Evolutionary conservation across 2,113 vertebrate species (phyloP).

Genomic region (Microcebus jonahi): DNA sequence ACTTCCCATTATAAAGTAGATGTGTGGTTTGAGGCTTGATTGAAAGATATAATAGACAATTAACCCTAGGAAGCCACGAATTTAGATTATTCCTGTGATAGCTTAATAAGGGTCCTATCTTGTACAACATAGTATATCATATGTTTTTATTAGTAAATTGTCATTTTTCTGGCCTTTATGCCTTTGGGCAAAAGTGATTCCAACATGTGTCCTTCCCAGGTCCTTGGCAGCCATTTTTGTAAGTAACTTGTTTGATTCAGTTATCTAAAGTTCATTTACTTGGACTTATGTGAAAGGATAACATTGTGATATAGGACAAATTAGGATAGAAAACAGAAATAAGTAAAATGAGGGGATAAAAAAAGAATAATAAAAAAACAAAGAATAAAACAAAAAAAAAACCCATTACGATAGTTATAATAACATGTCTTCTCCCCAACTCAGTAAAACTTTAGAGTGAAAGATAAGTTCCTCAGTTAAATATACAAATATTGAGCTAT

Average conservation of each 20-base stretch:
- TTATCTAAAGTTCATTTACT: background rate
- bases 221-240: background rate
- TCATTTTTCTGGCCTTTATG: slow-evolving; percentile 36
- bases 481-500: background rate
- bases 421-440: background rate
- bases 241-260: background rate
- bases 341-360: too few relatives aligned
- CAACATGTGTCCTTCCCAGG: background rate
- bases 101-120: background rate
- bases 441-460: background rate
- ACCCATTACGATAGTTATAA: background rate
- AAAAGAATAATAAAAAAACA: too few relatives aligned
- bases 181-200: slow-evolving; percentile 17
- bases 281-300: background rate
- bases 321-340: too few relatives aligned
- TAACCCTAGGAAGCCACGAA: background rate
- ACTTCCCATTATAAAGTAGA: slow-evolving; percentile 3
- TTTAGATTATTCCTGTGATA: background rate
- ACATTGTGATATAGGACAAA: background rate
- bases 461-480: background rate
- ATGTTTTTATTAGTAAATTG: background rate
- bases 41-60: background rate
- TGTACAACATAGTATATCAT: background rate
- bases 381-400: too few relatives aligned
- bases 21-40: background rate